Evolutionary conservation across 2,888 invertebrate species (phyloP).

Genomic region (Thysanoteuthis rhombus): DNA sequence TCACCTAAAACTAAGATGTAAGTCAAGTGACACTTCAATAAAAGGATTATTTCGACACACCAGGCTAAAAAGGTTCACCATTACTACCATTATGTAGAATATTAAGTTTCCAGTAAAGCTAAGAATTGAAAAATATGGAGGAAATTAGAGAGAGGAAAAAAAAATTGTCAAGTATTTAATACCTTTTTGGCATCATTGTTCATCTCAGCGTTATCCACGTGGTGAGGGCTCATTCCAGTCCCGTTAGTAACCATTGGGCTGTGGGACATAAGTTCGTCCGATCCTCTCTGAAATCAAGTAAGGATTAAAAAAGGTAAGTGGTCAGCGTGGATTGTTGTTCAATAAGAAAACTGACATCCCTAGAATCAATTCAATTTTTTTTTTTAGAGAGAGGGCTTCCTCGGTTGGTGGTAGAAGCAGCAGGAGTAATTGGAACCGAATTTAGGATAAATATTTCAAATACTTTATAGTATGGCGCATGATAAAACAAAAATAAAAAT

Average conservation of each 20-base stretch:
- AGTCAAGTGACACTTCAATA: no score
- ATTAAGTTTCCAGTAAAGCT: no score
- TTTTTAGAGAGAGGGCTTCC: neutral
- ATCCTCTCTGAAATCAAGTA: slow-evolving; percentile 83
- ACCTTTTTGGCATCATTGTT: slow-evolving; percentile 98
- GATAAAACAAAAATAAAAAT: neutral
- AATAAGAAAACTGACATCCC: neutral
- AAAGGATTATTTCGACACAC: no score
- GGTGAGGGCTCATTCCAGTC: slow-evolving; percentile 84
- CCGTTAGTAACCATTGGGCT: slow-evolving; percentile 80
- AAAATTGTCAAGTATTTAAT: slow-evolving; percentile 66
- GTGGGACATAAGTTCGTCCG: slow-evolving; percentile 96
- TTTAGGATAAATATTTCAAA: neutral
- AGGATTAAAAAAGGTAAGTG: neutral
- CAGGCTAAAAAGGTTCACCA: no score
- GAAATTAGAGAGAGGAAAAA: no score
- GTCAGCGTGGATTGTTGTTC: neutral
- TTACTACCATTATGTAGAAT: no score
- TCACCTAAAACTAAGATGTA: no score
- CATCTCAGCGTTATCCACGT: slow-evolving; percentile 78
- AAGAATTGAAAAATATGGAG: neutral
- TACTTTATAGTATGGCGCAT: neutral
- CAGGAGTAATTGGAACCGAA: neutral
- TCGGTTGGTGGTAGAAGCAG: neutral
- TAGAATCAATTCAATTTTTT: no score